Evolutionary conservation across 2,797 vertebrate genomes (phyloP), one percentile per base, ranked within the genome.

Genomic region (Eleutherodactylus coqui): DNA sequence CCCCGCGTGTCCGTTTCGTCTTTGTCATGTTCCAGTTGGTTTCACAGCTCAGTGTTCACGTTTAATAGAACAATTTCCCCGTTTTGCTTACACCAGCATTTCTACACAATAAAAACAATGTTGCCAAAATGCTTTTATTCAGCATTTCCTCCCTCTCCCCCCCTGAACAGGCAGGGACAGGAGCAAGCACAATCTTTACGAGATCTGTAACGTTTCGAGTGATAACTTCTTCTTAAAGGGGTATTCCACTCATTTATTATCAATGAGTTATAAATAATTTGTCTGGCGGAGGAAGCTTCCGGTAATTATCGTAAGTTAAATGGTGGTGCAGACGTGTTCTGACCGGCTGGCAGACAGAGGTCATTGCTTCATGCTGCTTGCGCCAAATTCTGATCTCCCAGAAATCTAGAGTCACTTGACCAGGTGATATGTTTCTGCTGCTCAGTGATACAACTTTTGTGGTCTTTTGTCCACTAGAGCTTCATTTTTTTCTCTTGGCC

Each of bases 11-110:
- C 58, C 51, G n/a, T 43, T 78, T 70, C 0, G 32, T 41, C 82
- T 29, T 83, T 84, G 83, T 67, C 36, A 79, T 41, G 49, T 82
- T 82, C 58, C 79, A 73, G 36, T 36, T 76, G 79, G 62, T 70
- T 79, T 85, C 75, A 78, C 75, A 49, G 29, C 72, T 51, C 43
- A 5, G 17, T 29, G 43, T 73, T 62, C 4, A 47, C 51, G 27
- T 58, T 62, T 75, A 84, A 84, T 76, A 76, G 55, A 76, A 62
- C 53, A 84, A 62, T 84, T 76, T 38, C 67, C 10, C 4, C 27
- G 19, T 84, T 82, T 84, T 84, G 72, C 82, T 76, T 29, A 84
- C 27, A n/a, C 19, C 9, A 36, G 55, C 72, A 76, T 10, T 38
- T 82, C 69, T 53, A 70, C 21, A 70, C 38, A 32, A 62, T 58